phyloP scores from a whole-genome alignment of 1,140 invertebrate species.

The Drosophila parabipectinata region DNA sequence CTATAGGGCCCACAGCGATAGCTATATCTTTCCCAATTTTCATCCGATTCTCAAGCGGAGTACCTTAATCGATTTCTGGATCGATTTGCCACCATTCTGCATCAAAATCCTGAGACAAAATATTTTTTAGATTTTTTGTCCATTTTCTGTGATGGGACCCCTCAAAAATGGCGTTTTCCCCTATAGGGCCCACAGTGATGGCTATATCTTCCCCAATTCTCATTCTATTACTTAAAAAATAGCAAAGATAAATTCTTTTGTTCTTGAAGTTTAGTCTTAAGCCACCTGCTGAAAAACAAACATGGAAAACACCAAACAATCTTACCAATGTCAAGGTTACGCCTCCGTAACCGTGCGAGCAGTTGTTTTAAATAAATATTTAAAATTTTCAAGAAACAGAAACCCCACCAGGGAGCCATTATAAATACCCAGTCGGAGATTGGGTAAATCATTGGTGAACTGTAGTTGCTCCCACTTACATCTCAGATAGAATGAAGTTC shows the following conservation, averaged over 20 bases:
- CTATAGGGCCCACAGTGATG: too few species aligned
- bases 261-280: not conserved
- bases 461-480: not conserved
- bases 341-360: slow-evolving; percentile 1
- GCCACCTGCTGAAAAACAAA: not conserved
- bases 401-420: not conserved
- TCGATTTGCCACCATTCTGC: too few species aligned
- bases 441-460: slow-evolving; percentile 7
- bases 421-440: slow-evolving; percentile 9
- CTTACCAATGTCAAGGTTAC: slow-evolving; percentile 20
- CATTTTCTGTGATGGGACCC: too few species aligned
- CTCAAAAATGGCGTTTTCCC: too few species aligned
- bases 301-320: not conserved
- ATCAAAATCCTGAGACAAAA: too few species aligned
- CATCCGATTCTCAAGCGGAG: too few species aligned
- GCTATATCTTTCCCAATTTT: too few species aligned
- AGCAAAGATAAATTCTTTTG: not conserved
- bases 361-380: slow-evolving; percentile 13
- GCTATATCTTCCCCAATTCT: too few species aligned
- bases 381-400: not conserved
- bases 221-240: too few species aligned
- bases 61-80: too few species aligned
- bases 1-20: too few species aligned
- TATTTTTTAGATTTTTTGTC: too few species aligned
- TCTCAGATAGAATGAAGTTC: slow-evolving; percentile 16